These are phyloP conservation scores for Pithys albifrons DNA, from an alignment of 2,113 vertebrate genomes.

Conservation along the genomic window DNA sequence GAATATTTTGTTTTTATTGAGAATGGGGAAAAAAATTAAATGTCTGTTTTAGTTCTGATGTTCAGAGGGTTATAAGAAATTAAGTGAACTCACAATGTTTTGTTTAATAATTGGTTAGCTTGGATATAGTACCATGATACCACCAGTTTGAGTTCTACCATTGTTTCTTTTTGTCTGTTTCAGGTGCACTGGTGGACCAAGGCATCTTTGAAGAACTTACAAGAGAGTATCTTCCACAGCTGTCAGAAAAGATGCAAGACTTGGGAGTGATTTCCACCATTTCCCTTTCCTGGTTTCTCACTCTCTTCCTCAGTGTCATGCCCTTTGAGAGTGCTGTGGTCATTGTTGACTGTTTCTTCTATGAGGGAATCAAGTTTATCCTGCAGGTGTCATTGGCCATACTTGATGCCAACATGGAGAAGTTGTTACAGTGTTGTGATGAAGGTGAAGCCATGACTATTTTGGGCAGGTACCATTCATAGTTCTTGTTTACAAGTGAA, in stretches of 20 bases:
- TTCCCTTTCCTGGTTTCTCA: slow-evolving; percentile 97
- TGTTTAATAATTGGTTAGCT: not conserved
- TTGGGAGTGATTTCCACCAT: slow-evolving; percentile 96
- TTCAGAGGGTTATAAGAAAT: not conserved
- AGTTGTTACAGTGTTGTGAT: slow-evolving; percentile 86
- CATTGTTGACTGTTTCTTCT: slow-evolving; percentile 97
- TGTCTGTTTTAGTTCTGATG: not conserved
- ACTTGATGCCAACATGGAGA: slow-evolving; percentile 92
- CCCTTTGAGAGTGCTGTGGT: slow-evolving; percentile 94
- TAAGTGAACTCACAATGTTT: not conserved
- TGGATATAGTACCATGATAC: not conserved
- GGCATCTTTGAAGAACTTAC: slow-evolving; percentile 97
- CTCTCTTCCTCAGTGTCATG: slow-evolving; percentile 96
- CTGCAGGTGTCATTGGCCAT: slow-evolving; percentile 94
- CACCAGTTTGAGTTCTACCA: not conserved
- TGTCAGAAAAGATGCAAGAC: slow-evolving; percentile 94
- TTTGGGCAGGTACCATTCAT: slow-evolving; percentile 86
- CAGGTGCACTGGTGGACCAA: slow-evolving; percentile 95
- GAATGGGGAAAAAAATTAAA: not conserved
- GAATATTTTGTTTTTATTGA: not conserved
- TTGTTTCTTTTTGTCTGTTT: not conserved
- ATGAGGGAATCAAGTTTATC: slow-evolving; percentile 94
- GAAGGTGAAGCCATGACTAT: slow-evolving; percentile 99
- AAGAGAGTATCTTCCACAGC: slow-evolving; percentile 84
- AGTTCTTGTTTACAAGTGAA: slow-evolving; percentile 1